These are phyloP conservation scores for Drosophila persimilis DNA, from an alignment of 1,140 invertebrate species.

Conservation along the genomic window DNA sequence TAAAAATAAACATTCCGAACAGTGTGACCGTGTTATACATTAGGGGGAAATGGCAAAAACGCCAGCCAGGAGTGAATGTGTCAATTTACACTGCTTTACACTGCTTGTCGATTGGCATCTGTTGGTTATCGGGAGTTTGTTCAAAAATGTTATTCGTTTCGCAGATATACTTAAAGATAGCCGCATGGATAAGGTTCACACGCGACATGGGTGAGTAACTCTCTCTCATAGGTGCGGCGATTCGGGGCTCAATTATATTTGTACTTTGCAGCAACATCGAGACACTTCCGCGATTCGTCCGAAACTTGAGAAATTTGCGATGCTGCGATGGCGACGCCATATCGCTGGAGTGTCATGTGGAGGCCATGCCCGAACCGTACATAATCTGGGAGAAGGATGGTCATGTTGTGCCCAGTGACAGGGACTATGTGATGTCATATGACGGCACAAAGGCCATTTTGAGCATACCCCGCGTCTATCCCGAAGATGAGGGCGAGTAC, in stretches of 20 bases:
- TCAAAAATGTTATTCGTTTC: neutral
- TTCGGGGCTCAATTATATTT: constrained; percentile 1
- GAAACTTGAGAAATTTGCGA: constrained; percentile 89
- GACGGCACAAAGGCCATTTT: constrained; percentile 88
- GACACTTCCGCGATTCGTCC: constrained; percentile 88
- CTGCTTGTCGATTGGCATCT: too few species aligned
- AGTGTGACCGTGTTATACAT: too few species aligned
- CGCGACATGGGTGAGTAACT: constrained; percentile 82
- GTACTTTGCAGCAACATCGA: constrained; percentile 86
- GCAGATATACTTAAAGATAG: constrained; percentile 75
- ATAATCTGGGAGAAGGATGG: constrained; percentile 92
- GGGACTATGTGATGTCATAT: constrained; percentile 87
- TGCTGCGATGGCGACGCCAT: constrained; percentile 92
- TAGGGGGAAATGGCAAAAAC: too few species aligned
- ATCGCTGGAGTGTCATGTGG: constrained; percentile 89
- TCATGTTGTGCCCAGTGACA: constrained; percentile 85
- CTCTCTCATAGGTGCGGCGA: too few species aligned
- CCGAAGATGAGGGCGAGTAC: constrained; percentile 95
- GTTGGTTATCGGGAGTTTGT: neutral
- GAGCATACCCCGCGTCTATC: constrained; percentile 90
- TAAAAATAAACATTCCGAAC: neutral
- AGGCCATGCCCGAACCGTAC: constrained; percentile 87
- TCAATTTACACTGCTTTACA: too few species aligned
- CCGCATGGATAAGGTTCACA: constrained; percentile 81
- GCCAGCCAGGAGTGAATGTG: too few species aligned